phyloP scores from a whole-genome alignment of 2,888 invertebrate genomes.

The Dicranocentrus wangi region DNA sequence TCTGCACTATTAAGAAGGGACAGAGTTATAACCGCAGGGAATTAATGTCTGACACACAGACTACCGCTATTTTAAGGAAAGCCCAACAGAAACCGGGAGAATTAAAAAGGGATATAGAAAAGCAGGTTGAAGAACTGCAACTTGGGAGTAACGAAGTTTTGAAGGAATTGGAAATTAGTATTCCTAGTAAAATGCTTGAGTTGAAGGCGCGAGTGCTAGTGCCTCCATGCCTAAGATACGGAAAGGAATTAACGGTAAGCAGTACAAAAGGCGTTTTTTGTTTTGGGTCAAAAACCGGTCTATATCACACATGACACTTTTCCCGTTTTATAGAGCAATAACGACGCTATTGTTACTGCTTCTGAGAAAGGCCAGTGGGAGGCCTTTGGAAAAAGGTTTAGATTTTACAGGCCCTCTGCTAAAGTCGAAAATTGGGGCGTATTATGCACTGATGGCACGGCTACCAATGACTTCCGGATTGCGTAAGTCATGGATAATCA shows the following conservation, averaged over 20 bases:
- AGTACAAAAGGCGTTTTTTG: neutral
- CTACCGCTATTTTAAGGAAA: slow-evolving; percentile 54
- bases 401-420: slow-evolving; percentile 40
- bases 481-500: neutral
- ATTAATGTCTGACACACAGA: slow-evolving; percentile 57
- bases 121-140: neutral
- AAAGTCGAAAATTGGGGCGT: slow-evolving; percentile 61
- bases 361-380: slow-evolving; percentile 66
- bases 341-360: neutral
- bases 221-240: slow-evolving; percentile 14
- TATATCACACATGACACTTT: neutral
- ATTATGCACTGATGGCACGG: slow-evolving; percentile 14
- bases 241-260: neutral
- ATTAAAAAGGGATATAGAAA: slow-evolving; percentile 44
- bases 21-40: slow-evolving; percentile 58
- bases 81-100: slow-evolving; percentile 59
- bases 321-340: neutral
- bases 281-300: neutral
- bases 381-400: slow-evolving; percentile 34
- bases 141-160: neutral
- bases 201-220: slow-evolving; percentile 25
- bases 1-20: slow-evolving; percentile 65
- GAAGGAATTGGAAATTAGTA: neutral
- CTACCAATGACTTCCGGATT: neutral
- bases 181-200: slow-evolving; percentile 14